Evolutionary conservation across 2,113 vertebrate genomes (phyloP).

Genomic region (Bos javanicus): DNA sequence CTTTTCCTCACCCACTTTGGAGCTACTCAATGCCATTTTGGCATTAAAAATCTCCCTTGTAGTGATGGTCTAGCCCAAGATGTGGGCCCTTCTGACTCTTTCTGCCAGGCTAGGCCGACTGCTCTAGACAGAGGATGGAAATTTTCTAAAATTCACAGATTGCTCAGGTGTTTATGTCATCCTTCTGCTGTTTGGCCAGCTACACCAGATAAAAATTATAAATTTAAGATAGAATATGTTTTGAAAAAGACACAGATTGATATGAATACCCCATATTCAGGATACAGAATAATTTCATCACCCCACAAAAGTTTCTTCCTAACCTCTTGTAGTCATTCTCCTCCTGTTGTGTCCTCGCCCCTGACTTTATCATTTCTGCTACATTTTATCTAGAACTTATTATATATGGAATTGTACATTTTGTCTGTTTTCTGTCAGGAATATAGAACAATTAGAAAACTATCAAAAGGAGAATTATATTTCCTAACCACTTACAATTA

Average conservation of each 20-base stretch:
- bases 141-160: background rate
- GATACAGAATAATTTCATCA: background rate
- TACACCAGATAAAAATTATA: background rate
- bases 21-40: background rate
- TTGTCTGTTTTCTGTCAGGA: background rate
- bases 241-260: background rate
- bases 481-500: background rate
- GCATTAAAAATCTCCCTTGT: background rate
- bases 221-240: background rate
- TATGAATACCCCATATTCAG: background rate
- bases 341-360: rapidly evolving
- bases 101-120: background rate
- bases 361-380: background rate
- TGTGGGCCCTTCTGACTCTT: too few relatives aligned
- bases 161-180: background rate
- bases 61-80: background rate
- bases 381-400: background rate
- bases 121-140: background rate
- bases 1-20: background rate
- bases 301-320: background rate
- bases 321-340: background rate
- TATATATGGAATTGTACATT: background rate
- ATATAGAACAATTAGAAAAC: background rate
- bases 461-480: background rate
- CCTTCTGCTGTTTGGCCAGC: background rate